These are phyloP conservation scores for Chaunax sp. DNA, from an alignment of 2,797 vertebrate species.

Conservation along the genomic window DNA sequence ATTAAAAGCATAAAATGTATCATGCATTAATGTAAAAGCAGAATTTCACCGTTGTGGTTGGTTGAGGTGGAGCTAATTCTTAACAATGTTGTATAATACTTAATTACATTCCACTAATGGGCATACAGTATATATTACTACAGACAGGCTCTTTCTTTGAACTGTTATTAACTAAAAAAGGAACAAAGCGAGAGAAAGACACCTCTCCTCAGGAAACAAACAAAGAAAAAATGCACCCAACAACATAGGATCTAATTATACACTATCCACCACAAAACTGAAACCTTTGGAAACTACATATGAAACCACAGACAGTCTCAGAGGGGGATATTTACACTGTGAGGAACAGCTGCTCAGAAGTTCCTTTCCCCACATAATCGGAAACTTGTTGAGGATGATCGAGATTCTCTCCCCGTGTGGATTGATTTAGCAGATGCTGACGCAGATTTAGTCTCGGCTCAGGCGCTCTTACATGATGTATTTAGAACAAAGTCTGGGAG, in stretches of 20 bases:
- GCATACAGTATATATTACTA: background rate
- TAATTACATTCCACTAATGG: too few species aligned
- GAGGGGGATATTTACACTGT: constrained; percentile 36
- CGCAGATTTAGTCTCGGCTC: constrained; percentile 52
- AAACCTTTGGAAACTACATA: constrained; percentile 2
- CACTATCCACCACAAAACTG: constrained; percentile 16
- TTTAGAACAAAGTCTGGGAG: constrained; percentile 21
- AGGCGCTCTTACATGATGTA: constrained; percentile 41
- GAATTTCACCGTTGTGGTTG: background rate
- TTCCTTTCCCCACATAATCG: constrained; percentile 52
- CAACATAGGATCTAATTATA: constrained; percentile 28
- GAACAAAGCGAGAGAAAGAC: background rate
- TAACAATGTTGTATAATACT: too few species aligned
- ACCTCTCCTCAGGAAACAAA: background rate
- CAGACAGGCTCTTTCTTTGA: background rate
- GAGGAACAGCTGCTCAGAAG: constrained; percentile 61
- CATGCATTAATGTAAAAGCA: background rate
- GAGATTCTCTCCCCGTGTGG: constrained; percentile 41
- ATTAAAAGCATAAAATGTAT: background rate
- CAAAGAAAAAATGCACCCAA: background rate
- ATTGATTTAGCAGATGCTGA: constrained; percentile 53
- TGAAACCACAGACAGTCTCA: constrained; percentile 37
- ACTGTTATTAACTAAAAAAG: background rate
- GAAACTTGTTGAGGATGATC: constrained; percentile 64
- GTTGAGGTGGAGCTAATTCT: too few species aligned